Conservation (phyloP, 2,888 invertebrate species). For the Apotomis betuletana region DNA sequence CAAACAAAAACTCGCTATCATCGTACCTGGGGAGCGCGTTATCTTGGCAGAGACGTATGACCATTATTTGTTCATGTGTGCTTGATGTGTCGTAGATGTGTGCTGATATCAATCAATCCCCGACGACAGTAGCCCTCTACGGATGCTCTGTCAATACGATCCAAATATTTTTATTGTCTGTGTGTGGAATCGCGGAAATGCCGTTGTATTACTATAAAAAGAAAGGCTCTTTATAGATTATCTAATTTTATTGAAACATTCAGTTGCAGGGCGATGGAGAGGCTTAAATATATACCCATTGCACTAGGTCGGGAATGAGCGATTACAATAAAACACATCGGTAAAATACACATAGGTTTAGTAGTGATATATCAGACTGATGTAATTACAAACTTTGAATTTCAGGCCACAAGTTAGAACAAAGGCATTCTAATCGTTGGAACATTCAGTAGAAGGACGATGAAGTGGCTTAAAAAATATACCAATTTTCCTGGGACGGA, state of each 20-base stretch:
- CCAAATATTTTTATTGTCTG: conserved; percentile 48
- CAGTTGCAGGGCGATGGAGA: conserved; percentile 15
- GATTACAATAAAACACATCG: no score
- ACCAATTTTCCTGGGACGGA: conserved; percentile 8
- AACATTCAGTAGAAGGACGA: conserved; percentile 13
- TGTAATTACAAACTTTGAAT: no score
- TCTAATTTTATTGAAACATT: background rate
- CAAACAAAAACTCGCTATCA: conserved; percentile 76
- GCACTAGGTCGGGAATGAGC: conserved; percentile 3
- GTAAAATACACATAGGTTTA: no score
- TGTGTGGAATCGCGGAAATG: conserved; percentile 43
- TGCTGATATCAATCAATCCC: conserved; percentile 69
- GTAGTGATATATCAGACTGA: no score
- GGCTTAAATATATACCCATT: conserved; percentile 11
- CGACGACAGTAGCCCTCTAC: conserved; percentile 63
- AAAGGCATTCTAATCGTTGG: conserved; percentile 3
- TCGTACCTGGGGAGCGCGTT: conserved; percentile 74
- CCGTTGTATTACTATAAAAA: background rate
- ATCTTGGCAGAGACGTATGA: conserved; percentile 80
- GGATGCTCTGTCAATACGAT: conserved; percentile 56
- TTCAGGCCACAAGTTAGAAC: background rate
- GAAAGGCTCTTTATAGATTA: no score
- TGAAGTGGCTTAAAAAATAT: conserved; percentile 15
- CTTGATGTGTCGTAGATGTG: conserved; percentile 50
- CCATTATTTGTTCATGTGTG: conserved; percentile 73